phyloP scores from a whole-genome alignment of 92 coral and sea anemone species.

The Hydrozoanthus gracilis region DNA sequence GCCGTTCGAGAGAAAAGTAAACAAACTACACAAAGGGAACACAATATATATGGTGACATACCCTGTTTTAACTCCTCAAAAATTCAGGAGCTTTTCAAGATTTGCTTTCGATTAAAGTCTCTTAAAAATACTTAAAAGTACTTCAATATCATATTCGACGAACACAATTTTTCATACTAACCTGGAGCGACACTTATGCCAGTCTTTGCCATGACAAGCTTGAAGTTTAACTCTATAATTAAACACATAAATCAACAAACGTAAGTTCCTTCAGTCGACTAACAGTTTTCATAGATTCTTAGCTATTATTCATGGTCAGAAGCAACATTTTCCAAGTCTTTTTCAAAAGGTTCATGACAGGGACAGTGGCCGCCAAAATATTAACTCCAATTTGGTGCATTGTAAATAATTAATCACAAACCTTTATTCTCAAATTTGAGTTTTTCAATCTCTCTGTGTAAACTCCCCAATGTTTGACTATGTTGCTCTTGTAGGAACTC shows the following conservation, averaged over 20 bases:
- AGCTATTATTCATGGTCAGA: neutral
- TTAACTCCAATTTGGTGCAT: neutral
- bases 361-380: neutral
- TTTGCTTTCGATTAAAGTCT: neutral
- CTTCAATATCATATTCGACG: neutral
- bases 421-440: constrained; percentile 97
- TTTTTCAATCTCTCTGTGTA: constrained; percentile 92
- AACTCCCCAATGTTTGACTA: constrained; percentile 76
- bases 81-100: neutral
- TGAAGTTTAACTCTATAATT: constrained; percentile 92
- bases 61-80: neutral
- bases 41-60: neutral
- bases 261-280: neutral
- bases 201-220: constrained; percentile 83
- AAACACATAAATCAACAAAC: constrained; percentile 3
- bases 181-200: constrained; percentile 63
- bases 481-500: constrained; percentile 88
- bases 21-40: neutral
- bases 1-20: neutral
- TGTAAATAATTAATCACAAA: constrained; percentile 54
- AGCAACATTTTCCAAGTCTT: neutral
- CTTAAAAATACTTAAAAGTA: neutral
- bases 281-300: neutral
- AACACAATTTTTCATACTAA: neutral
- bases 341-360: neutral